Conservation (phyloP, 2,113 vertebrate species). For the Trinectes maculatus region DNA sequence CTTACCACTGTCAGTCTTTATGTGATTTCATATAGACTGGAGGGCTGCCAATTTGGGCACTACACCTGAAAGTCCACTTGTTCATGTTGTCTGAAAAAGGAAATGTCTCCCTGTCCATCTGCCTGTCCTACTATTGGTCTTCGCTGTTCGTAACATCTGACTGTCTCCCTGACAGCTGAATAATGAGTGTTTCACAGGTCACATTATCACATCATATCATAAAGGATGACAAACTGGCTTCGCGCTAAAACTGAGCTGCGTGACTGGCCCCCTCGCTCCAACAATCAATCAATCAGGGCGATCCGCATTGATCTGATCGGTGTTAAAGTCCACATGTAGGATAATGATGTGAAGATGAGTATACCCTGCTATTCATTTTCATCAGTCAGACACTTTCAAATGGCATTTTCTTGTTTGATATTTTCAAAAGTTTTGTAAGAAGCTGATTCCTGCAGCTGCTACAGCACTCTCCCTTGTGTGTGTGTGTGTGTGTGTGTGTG, state of each 20-base stretch:
- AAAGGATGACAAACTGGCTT: conserved; percentile 69
- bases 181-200: conserved; percentile 54
- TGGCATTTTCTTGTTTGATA: neutral
- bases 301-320: conserved; percentile 49
- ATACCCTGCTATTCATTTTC: conserved; percentile 7
- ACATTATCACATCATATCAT: conserved; percentile 30
- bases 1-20: neutral
- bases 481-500: neutral
- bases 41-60: neutral
- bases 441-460: neutral
- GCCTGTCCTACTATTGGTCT: conserved; percentile 12
- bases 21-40: neutral
- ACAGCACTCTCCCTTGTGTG: neutral
- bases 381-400: conserved; percentile 12
- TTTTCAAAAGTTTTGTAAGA: neutral
- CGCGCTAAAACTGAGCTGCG: conserved; percentile 21
- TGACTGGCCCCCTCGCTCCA: conserved; percentile 4
- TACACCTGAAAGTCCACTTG: neutral
- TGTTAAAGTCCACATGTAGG: conserved; percentile 7
- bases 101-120: neutral
- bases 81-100: neutral
- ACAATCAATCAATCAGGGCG: conserved; percentile 57
- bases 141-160: conserved; percentile 1
- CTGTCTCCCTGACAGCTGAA: conserved; percentile 20
- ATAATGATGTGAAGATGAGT: neutral